phyloP scores from a whole-genome alignment of 2,797 vertebrate genomes.

The Lithobates pipiens region DNA sequence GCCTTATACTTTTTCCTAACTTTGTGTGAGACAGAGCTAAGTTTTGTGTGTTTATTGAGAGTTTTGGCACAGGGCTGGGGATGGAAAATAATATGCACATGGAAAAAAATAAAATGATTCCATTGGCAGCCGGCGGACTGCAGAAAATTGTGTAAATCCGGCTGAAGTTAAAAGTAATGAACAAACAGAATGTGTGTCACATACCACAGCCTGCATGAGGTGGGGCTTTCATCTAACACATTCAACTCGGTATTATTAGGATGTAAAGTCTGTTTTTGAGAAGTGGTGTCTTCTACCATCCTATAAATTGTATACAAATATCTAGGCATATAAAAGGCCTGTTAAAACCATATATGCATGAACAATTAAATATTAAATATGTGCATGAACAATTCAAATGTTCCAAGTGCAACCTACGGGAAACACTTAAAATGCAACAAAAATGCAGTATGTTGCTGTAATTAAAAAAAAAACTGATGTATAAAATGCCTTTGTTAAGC shows the following conservation, averaged over 20 bases:
- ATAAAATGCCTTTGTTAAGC: too few relatives aligned
- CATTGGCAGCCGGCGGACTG: conserved; percentile 18
- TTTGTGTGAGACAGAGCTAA: neutral
- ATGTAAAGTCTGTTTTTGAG: too few relatives aligned
- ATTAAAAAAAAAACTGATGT: too few relatives aligned
- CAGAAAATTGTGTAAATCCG: conserved; percentile 45
- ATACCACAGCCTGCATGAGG: neutral
- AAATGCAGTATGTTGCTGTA: too few relatives aligned
- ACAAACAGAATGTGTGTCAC: conserved; percentile 26
- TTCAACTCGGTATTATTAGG: neutral
- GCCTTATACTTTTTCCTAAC: neutral
- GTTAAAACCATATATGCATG: too few relatives aligned
- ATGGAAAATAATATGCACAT: conserved; percentile 57
- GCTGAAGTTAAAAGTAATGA: conserved; percentile 26
- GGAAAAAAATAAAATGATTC: conserved; percentile 45
- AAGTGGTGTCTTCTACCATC: too few relatives aligned
- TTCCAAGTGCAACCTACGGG: too few relatives aligned
- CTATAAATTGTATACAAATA: too few relatives aligned
- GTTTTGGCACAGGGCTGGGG: conserved; percentile 25
- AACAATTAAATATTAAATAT: too few relatives aligned
- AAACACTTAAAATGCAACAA: too few relatives aligned
- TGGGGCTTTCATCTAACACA: neutral
- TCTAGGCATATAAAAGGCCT: too few relatives aligned
- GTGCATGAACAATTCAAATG: too few relatives aligned
- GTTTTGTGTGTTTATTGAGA: conserved; percentile 24